A percentile compares a stretch with the other conserved stretches of the same genome.
Evolutionary conservation across 2,113 vertebrate species (phyloP).

Genomic region (Progne subis): DNA sequence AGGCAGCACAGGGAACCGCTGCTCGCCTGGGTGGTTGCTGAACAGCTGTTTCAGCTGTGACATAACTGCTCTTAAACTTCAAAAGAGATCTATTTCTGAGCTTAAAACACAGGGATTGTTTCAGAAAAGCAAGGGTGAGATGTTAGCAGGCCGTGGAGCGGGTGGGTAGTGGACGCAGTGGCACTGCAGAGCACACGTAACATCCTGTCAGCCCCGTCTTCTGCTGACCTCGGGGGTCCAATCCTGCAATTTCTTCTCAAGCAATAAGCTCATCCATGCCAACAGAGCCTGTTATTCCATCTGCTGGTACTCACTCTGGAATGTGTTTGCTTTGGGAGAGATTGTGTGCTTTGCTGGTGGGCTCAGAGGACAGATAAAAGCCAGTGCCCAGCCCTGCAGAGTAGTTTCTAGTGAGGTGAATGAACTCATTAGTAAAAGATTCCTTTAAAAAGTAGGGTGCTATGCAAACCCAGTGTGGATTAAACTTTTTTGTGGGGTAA

Average conservation of each 20-base stretch:
- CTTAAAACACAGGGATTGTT: slow-evolving; percentile 47
- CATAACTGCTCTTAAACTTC: slow-evolving; percentile 60
- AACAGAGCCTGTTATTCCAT: slow-evolving; percentile 37
- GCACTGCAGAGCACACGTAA: background rate
- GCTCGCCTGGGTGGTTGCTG: background rate
- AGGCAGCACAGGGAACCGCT: background rate
- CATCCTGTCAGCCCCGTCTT: background rate
- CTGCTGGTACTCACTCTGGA: slow-evolving; percentile 20
- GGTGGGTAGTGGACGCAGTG: background rate
- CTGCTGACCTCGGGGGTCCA: background rate
- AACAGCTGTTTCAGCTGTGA: slow-evolving; percentile 1
- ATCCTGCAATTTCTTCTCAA: background rate
- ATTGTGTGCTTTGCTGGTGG: slow-evolving; percentile 5
- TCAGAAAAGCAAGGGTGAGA: background rate
- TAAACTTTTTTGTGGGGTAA: background rate
- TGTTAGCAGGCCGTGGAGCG: background rate
- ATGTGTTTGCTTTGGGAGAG: slow-evolving; percentile 41
- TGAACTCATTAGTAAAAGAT: slow-evolving; percentile 9
- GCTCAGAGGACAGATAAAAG: slow-evolving; percentile 11
- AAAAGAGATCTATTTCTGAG: slow-evolving; percentile 61
- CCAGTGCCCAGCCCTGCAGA: background rate
- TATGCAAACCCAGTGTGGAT: background rate
- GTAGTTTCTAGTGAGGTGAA: background rate
- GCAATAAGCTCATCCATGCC: slow-evolving; percentile 22
- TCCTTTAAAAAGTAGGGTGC: background rate